phyloP scores from a whole-genome alignment of 2,888 invertebrate species.

The Hesperia comma region DNA sequence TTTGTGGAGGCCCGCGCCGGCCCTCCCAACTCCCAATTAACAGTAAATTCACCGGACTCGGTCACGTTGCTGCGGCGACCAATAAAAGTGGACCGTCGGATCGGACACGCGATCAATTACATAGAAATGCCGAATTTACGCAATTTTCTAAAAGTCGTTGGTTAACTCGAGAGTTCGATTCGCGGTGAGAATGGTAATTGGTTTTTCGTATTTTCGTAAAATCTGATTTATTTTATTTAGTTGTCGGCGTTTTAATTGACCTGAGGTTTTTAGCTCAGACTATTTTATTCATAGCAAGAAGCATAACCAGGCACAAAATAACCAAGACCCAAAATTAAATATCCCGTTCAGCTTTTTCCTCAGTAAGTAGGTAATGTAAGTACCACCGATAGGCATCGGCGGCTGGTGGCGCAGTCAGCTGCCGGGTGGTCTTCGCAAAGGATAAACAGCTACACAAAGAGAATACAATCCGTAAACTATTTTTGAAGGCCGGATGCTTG shows the following conservation, averaged over 20 bases:
- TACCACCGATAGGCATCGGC: too few species aligned
- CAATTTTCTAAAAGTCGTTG: background rate
- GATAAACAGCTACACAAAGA: background rate
- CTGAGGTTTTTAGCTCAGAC: too few species aligned
- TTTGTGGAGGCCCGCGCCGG: conserved; percentile 3
- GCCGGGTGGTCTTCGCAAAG: background rate
- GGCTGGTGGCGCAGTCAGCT: too few species aligned
- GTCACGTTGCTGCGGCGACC: background rate
- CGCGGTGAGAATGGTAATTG: background rate
- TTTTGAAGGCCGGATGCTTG: background rate
- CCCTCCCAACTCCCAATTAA: too few species aligned
- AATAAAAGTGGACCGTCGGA: background rate
- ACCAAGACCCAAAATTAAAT: too few species aligned
- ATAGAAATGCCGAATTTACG: conserved; percentile 2
- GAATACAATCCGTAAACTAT: too few species aligned
- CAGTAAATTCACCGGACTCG: conserved; percentile 4
- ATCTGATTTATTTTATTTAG: background rate
- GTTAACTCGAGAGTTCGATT: conserved; percentile 1
- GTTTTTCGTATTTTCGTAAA: background rate
- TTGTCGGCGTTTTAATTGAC: background rate
- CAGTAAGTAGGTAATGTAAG: too few species aligned
- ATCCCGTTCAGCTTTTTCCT: too few species aligned
- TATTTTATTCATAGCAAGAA: too few species aligned
- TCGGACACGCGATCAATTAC: background rate
- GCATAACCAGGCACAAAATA: too few species aligned